Conservation (phyloP, 2,888 invertebrate species). For the Capitulum mitella region DNA sequence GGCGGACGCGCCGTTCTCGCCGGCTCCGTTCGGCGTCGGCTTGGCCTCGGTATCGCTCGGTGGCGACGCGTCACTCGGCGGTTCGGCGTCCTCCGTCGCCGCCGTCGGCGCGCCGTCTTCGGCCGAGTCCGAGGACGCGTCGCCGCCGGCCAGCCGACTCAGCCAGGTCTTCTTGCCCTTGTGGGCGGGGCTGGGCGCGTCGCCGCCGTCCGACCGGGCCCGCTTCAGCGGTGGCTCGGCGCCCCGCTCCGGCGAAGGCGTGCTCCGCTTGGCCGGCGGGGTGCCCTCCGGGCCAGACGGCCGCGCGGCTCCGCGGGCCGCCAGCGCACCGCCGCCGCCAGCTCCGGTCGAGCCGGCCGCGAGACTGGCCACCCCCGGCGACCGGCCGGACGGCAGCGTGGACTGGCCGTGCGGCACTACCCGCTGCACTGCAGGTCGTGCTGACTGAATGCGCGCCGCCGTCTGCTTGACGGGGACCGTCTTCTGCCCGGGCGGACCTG, state of each 20-base stretch:
- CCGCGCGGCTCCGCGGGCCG: background rate
- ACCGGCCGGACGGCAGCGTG: too few species aligned
- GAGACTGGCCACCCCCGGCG: too few species aligned
- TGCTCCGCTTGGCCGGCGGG: background rate
- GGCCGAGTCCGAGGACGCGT: background rate
- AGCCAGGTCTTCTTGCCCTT: slow-evolving; percentile 7
- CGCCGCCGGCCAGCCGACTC: background rate
- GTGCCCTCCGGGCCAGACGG: background rate
- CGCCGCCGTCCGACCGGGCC: background rate
- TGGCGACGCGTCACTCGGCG: background rate
- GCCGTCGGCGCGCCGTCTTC: background rate
- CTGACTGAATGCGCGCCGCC: too few species aligned
- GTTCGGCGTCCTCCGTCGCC: background rate
- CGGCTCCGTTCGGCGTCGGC: background rate
- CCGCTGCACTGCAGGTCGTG: too few species aligned
- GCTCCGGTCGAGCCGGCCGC: too few species aligned
- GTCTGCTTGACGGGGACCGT: too few species aligned
- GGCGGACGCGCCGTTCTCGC: background rate
- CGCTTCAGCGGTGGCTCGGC: background rate
- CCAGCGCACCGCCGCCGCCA: too few species aligned
- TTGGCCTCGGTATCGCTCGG: background rate
- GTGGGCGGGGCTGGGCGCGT: background rate
- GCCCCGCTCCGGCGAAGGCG: background rate
- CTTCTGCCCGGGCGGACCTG: too few species aligned
- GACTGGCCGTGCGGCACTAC: too few species aligned